A percentile compares a stretch with the other conserved stretches of the same genome.
Conservation (phyloP, 2,888 invertebrate species). For the Fragum whitleyi region DNA sequence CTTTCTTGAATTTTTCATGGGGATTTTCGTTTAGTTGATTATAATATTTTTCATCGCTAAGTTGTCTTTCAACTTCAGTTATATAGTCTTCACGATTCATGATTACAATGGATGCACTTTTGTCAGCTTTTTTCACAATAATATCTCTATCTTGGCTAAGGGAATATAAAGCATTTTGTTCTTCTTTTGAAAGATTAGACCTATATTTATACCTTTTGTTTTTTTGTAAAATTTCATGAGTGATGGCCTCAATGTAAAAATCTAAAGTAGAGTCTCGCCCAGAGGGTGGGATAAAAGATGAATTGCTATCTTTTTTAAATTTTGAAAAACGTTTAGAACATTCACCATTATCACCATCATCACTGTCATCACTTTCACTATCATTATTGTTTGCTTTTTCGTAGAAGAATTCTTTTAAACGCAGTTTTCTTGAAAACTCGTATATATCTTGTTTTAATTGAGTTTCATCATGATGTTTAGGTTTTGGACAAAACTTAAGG, state of each 20-base stretch:
- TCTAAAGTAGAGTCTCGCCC: conserved; percentile 32
- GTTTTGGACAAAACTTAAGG: conserved; percentile 29
- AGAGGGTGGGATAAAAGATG: conserved; percentile 31
- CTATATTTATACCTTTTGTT: conserved; percentile 6
- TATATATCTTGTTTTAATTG: conserved; percentile 7
- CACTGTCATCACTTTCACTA: neutral
- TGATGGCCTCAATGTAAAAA: conserved; percentile 38
- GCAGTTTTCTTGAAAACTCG: neutral
- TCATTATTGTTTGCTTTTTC: neutral
- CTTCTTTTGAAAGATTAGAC: conserved; percentile 26
- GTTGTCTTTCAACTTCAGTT: conserved; percentile 23
- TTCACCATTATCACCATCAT: no score
- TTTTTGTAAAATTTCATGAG: conserved; percentile 31
- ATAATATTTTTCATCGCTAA: conserved; percentile 1
- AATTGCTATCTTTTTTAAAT: conserved; percentile 15
- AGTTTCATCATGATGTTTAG: conserved; percentile 27
- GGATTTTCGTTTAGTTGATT: no score
- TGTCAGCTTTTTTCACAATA: conserved; percentile 35
- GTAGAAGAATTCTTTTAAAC: conserved; percentile 22
- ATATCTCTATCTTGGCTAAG: conserved; percentile 15
- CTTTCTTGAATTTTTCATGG: no score
- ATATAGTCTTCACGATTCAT: conserved; percentile 29
- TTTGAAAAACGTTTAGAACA: neutral
- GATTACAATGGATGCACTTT: conserved; percentile 22
- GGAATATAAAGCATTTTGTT: conserved; percentile 10